Conservation (phyloP, 2,113 vertebrate genomes). For the Gila orcuttii region DNA sequence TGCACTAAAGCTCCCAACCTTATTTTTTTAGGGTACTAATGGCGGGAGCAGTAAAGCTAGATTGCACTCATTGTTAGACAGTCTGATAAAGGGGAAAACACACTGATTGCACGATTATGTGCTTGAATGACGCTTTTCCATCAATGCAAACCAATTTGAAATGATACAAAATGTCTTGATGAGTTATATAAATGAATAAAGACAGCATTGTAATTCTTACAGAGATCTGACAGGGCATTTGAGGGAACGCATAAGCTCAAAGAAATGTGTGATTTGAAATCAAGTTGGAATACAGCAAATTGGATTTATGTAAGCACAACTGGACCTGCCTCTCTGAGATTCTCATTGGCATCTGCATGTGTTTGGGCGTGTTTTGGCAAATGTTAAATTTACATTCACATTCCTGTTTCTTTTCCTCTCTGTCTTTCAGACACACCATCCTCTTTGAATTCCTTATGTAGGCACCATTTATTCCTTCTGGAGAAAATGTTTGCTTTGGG, state of each 20-base stretch:
- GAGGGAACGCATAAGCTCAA: not conserved
- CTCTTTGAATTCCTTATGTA: not conserved
- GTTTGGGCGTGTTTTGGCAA: not conserved
- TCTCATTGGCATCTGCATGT: not conserved
- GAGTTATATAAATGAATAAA: conserved; percentile 6
- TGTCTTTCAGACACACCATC: not conserved
- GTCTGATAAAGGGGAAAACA: not conserved
- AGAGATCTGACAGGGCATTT: not conserved
- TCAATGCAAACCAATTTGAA: not conserved
- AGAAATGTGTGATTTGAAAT: not conserved
- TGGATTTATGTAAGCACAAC: not conserved
- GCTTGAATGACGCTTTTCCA: not conserved
- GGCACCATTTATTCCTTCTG: not conserved
- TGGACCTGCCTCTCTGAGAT: not conserved
- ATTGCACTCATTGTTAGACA: conserved; percentile 7
- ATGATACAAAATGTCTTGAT: not conserved
- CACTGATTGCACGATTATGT: conserved; percentile 4
- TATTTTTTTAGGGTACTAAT: not conserved
- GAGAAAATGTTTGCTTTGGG: not conserved
- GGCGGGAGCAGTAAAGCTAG: not conserved
- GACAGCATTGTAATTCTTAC: not conserved
- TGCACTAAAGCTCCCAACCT: not conserved
- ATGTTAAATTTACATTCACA: not conserved
- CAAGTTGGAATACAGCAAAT: not conserved
- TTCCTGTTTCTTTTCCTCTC: not conserved